Percentiles rank a stretch among this genome's conserved stretches.
Evolutionary conservation across 2,113 vertebrate species (phyloP).

Genomic region (Chaetops frenatus): DNA sequence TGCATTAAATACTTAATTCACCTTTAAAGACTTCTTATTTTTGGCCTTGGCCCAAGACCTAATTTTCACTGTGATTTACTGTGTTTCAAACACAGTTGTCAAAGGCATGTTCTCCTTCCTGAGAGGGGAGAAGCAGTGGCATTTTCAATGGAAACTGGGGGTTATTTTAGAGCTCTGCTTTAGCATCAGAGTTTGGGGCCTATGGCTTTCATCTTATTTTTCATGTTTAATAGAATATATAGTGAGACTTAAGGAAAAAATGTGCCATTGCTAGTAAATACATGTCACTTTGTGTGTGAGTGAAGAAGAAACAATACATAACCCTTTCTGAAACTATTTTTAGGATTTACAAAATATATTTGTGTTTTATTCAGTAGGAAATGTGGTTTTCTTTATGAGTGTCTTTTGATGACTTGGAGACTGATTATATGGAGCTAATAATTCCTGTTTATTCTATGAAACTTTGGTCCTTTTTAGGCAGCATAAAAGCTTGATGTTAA

Average conservation of each 20-base stretch:
- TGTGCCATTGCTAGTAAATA: neutral
- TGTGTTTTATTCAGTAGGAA: neutral
- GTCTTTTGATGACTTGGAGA: neutral
- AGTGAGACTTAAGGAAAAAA: neutral
- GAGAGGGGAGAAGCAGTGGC: neutral
- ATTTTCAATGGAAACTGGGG: neutral
- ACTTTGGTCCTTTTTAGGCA: neutral
- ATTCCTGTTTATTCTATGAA: neutral
- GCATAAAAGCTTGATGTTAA: neutral
- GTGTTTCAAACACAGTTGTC: neutral
- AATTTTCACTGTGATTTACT: neutral
- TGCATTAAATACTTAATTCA: neutral
- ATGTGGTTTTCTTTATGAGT: neutral
- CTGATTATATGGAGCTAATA: neutral
- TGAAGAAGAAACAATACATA: neutral
- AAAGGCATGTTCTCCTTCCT: neutral
- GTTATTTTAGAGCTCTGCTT: neutral
- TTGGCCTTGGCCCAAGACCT: neutral
- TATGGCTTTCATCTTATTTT: neutral
- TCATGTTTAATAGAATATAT: neutral
- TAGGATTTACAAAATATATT: neutral
- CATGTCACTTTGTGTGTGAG: neutral
- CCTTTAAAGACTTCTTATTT: neutral
- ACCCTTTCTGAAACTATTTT: neutral
- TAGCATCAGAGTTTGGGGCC: neutral